Percentiles rank a stretch among this genome's conserved stretches.
Conservation (phyloP, 2,888 invertebrate species). For the Thymelicus acteon region DNA sequence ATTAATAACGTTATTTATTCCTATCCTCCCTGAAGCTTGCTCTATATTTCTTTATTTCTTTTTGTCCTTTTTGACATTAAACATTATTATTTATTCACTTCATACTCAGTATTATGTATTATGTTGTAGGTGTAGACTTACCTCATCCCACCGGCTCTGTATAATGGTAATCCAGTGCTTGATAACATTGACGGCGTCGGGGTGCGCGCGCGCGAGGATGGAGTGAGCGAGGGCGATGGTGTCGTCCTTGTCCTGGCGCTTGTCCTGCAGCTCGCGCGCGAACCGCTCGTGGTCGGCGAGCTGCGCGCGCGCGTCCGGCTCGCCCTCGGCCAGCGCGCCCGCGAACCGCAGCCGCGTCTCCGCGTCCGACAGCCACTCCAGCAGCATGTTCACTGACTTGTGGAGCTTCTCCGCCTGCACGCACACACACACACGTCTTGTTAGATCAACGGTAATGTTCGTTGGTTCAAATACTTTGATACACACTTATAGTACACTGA, state of each 20-base stretch:
- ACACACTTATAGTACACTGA: no score
- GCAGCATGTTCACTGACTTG: constrained; percentile 95
- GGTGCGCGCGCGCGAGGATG: constrained; percentile 97
- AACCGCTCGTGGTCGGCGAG: constrained; percentile 94
- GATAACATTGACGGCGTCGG: constrained; percentile 98
- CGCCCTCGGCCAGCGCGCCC: constrained; percentile 96
- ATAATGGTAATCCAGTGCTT: constrained; percentile 99
- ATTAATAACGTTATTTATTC: no score
- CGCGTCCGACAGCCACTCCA: constrained; percentile 98
- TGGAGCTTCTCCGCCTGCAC: constrained; percentile 94
- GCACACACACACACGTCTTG: background rate
- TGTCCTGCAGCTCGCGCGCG: constrained; percentile 91
- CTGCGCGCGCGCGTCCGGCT: constrained; percentile 93
- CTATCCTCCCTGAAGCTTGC: no score
- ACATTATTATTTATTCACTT: no score
- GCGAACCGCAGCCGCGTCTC: constrained; percentile 97
- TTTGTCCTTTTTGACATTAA: no score
- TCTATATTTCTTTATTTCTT: no score
- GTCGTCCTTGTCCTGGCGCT: constrained; percentile 93
- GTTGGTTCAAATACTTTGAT: no score
- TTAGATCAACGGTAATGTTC: no score
- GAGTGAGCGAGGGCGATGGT: constrained; percentile 94
- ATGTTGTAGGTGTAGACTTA: no score
- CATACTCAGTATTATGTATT: no score
- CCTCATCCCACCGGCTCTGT: constrained; percentile 98